Evolutionary conservation across 2,113 vertebrate species (phyloP).

Genomic region (Malurus melanocephalus): DNA sequence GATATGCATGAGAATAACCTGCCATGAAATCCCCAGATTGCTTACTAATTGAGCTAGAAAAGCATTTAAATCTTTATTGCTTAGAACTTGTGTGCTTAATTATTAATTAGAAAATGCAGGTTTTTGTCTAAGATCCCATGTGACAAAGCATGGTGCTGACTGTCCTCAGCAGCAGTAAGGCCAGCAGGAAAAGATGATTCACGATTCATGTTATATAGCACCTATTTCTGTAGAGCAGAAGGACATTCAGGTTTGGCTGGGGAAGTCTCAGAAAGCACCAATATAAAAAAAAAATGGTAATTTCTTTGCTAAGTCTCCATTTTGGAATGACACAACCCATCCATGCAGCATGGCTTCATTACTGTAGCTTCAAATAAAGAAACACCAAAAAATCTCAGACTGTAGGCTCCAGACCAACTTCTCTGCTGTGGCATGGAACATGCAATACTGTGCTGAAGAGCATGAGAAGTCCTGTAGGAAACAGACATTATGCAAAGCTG

Average conservation of each 20-base stretch:
- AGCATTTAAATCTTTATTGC: not conserved
- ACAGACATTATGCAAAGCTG: not conserved
- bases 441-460: not conserved
- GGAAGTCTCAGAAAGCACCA: not conserved
- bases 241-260: not conserved
- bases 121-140: not conserved
- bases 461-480: not conserved
- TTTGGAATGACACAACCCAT: not conserved
- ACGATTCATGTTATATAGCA: not conserved
- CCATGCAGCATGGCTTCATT: not conserved
- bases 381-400: not conserved
- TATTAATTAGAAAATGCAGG: not conserved
- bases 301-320: not conserved
- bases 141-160: not conserved
- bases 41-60: not conserved
- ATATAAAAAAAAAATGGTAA: not conserved
- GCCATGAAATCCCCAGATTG: not conserved
- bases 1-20: not conserved
- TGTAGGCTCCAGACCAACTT: not conserved
- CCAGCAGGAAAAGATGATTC: not conserved
- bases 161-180: not conserved
- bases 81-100: not conserved
- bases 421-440: not conserved
- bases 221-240: not conserved
- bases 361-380: not conserved